These are phyloP conservation scores for Shargacucullia verbasci DNA, from an alignment of 2,888 invertebrate species.

Conservation along the genomic window DNA sequence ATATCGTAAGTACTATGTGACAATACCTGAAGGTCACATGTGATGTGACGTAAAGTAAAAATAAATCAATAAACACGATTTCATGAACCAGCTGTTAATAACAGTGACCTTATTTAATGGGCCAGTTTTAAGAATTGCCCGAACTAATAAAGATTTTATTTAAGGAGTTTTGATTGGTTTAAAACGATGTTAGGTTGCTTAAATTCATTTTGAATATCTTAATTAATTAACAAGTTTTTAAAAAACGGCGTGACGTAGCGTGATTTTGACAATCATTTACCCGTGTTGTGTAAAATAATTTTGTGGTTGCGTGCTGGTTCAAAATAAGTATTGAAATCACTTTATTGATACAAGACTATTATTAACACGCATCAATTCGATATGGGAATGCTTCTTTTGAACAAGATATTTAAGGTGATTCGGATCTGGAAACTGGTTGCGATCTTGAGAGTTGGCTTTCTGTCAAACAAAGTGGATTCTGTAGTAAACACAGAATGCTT, in stretches of 20 bases:
- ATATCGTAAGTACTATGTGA: too few relatives aligned
- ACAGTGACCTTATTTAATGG: too few relatives aligned
- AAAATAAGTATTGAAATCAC: slow-evolving; percentile 3
- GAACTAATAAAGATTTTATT: too few relatives aligned
- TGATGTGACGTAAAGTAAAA: slow-evolving; percentile 11
- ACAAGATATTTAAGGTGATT: neutral
- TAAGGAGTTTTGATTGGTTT: too few relatives aligned
- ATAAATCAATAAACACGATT: too few relatives aligned
- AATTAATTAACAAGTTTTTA: slow-evolving; percentile 8
- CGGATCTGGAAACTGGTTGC: slow-evolving; percentile 15
- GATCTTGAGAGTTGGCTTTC: neutral
- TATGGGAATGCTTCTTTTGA: slow-evolving; percentile 2
- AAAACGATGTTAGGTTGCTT: too few relatives aligned
- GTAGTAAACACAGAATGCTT: too few relatives aligned
- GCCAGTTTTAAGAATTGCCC: too few relatives aligned
- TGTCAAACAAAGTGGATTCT: too few relatives aligned
- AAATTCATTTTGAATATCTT: too few relatives aligned
- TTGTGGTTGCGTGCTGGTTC: slow-evolving; percentile 18
- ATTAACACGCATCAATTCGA: slow-evolving; percentile 27
- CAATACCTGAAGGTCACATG: too few relatives aligned
- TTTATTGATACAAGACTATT: slow-evolving; percentile 25
- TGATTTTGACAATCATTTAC: slow-evolving; percentile 15
- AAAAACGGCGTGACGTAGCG: neutral
- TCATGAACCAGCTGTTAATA: too few relatives aligned
- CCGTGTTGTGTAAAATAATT: slow-evolving; percentile 26